Evolutionary conservation across 2,797 vertebrate species (phyloP).

Genomic region (Momotus momota): DNA sequence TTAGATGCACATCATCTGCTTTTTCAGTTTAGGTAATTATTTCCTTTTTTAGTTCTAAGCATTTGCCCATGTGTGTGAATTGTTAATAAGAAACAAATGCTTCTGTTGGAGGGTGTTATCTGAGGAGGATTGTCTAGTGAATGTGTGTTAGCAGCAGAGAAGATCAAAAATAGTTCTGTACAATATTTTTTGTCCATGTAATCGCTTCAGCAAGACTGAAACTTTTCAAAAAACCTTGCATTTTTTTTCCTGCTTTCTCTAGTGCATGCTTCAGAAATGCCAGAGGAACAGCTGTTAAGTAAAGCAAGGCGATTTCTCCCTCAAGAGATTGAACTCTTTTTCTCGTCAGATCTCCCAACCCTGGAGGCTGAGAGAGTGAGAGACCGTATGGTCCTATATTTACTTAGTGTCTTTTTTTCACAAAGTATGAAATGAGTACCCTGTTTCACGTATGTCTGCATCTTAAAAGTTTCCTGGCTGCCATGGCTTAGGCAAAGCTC

Average conservation of each 20-base stretch:
- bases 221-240: neutral
- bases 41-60: neutral
- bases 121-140: neutral
- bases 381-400: neutral
- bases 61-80: neutral
- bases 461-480: neutral
- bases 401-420: neutral
- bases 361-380: neutral
- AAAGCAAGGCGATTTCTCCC: neutral
- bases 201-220: neutral
- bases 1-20: neutral
- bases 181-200: neutral
- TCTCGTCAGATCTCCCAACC: neutral
- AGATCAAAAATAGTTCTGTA: neutral
- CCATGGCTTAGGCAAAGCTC: rapidly evolving
- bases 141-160: neutral
- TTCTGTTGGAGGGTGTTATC: neutral
- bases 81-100: neutral
- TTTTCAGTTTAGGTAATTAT: neutral
- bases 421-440: neutral
- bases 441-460: neutral
- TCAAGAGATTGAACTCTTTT: neutral
- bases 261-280: neutral
- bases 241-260: neutral
- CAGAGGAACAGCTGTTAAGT: neutral